Conservation (phyloP, 2,888 invertebrate genomes). For the Stictocephala bisonia region DNA sequence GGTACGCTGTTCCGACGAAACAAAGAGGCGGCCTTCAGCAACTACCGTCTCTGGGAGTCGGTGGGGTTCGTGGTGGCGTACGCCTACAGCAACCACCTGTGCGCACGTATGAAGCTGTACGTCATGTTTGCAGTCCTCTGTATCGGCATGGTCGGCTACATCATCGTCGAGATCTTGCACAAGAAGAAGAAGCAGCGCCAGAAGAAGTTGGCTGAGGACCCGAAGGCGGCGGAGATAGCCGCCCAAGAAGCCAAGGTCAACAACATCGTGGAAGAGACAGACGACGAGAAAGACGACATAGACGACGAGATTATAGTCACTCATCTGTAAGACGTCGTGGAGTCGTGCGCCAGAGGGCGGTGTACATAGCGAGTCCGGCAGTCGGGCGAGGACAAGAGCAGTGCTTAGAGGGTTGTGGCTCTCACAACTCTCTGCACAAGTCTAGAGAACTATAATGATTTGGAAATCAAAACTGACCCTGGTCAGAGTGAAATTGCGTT, state of each 20-base stretch:
- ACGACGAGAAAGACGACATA: constrained; percentile 87
- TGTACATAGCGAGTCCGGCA: constrained; percentile 14
- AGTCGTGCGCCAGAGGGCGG: neutral
- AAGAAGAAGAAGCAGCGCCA: constrained; percentile 82
- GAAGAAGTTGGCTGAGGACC: constrained; percentile 78
- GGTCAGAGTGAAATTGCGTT: no score
- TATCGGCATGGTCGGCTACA: constrained; percentile 80
- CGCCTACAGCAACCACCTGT: constrained; percentile 87
- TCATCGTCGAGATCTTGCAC: constrained; percentile 83
- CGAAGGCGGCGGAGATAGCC: constrained; percentile 72
- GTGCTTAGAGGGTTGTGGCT: no score
- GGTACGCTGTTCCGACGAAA: constrained; percentile 88
- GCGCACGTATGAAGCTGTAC: constrained; percentile 87
- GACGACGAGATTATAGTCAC: constrained; percentile 86
- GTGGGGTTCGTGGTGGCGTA: constrained; percentile 91
- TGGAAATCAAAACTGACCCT: constrained; percentile 21
- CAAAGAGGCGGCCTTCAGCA: constrained; percentile 93
- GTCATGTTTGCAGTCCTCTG: constrained; percentile 83
- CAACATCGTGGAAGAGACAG: constrained; percentile 76
- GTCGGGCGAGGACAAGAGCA: no score
- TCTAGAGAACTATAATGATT: no score
- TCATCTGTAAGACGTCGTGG: constrained; percentile 31
- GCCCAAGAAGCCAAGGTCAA: constrained; percentile 67
- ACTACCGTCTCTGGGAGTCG: constrained; percentile 91
- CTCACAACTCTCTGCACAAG: no score